Evolutionary conservation across 1,140 invertebrate species (phyloP), one percentile per base, ranked within the genome.

Genomic region (Platorchestia sp.): DNA sequence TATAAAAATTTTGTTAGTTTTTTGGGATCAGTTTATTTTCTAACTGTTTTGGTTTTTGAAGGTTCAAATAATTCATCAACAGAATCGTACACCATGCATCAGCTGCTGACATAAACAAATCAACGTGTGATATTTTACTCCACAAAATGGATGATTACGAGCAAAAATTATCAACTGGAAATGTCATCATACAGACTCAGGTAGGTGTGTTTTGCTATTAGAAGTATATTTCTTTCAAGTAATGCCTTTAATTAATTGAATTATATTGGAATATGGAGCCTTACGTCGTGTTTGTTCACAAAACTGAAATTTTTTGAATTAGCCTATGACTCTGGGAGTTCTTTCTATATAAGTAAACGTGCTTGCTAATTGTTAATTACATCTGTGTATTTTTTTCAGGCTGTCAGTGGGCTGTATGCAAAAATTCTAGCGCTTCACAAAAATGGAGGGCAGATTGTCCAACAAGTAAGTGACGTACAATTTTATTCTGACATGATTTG

Each of bases 151-250:
- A 93, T 41, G 91, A 93, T 19, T 93, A 45, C 40, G 91, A 93
- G 43, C 91, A 93, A 44, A 93, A 93, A 45, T 47, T 93, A 45
- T 93, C 36, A 14, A 93, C 91, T 45, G 91, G 43, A 42, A 93
- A 93, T 93, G 45, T 93, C 40, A 44, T 93, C 45, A 93, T 93
- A 42, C 91, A 93, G n/a, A 41, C 91, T 19, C 91, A 93, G 44
- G 91, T 93, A 47, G 44, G 45, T 47, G 40, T 27, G 19, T 44
- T 45, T 45, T 14, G 47, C 19, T 93, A n/a, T 41, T 10, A n/a
- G 86, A 16, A 75, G 36, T 75, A 16, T 75, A 75, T n/a, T n/a
- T n/a, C n/a, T n/a, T n/a, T n/a, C n/a, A n/a, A n/a, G n/a, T n/a
- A n/a, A n/a, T n/a, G n/a, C n/a, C n/a, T n/a, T n/a, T n/a, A n/a